Evolutionary conservation across 2,888 invertebrate species (phyloP).

Genomic region (Cryptocephalus moraei): DNA sequence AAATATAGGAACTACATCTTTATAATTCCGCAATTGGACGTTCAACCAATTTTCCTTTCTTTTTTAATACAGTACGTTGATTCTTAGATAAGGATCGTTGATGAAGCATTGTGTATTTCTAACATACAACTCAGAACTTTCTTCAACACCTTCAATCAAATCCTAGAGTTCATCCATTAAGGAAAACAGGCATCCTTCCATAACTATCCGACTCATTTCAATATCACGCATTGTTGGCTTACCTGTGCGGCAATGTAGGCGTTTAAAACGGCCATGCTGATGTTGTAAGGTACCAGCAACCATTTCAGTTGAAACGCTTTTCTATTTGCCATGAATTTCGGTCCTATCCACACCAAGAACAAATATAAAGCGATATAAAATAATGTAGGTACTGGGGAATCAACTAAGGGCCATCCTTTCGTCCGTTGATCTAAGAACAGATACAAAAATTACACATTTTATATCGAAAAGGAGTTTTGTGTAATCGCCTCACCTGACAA

Average conservation of each 20-base stretch:
- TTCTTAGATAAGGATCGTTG: too few species aligned
- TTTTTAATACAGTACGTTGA: too few species aligned
- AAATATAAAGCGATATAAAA: constrained; percentile 62
- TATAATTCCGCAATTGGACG: too few species aligned
- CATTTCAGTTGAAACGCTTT: constrained; percentile 65
- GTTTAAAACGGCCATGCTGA: constrained; percentile 73
- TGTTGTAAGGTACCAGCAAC: constrained; percentile 74
- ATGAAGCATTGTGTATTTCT: too few species aligned
- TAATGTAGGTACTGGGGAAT: constrained; percentile 67
- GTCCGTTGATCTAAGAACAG: constrained; percentile 62
- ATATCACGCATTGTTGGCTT: constrained; percentile 6
- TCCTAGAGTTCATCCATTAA: background rate
- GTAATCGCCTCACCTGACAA: constrained; percentile 53
- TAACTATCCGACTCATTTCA: too few species aligned
- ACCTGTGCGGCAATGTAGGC: constrained; percentile 75
- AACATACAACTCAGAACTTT: background rate
- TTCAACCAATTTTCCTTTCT: too few species aligned
- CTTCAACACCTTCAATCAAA: background rate
- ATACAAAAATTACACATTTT: background rate
- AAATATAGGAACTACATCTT: too few species aligned
- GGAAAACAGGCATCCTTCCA: too few species aligned
- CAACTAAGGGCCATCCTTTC: constrained; percentile 75
- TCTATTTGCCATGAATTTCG: constrained; percentile 68
- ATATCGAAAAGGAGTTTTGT: background rate
- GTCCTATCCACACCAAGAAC: constrained; percentile 68